phyloP scores from a whole-genome alignment of 2,113 vertebrate genomes.

The Ancistrus triradiatus region DNA sequence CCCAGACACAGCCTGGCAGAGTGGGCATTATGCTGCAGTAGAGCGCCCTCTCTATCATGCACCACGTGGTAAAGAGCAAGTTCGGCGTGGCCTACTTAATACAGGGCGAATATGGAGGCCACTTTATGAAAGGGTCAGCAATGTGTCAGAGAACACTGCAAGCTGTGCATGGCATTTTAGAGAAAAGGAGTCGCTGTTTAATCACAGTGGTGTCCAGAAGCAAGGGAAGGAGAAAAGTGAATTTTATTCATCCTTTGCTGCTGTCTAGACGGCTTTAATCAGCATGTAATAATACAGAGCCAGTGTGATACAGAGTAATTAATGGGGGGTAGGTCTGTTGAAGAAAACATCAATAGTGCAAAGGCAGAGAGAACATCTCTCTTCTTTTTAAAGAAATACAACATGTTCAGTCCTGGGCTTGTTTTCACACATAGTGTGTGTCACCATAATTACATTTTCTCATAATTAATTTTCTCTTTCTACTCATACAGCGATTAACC shows the following conservation, averaged over 20 bases:
- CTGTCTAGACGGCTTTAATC: constrained; percentile 33
- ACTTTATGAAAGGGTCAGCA: background rate
- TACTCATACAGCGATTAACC: too few species aligned
- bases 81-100: constrained; percentile 24
- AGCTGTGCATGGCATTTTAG: background rate
- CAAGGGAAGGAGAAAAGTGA: background rate
- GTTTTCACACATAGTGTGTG: too few species aligned
- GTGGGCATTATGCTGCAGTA: constrained; percentile 6
- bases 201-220: constrained; percentile 22
- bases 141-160: background rate
- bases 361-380: background rate
- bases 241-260: background rate
- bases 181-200: background rate
- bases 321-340: background rate
- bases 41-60: background rate
- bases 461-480: too few species aligned
- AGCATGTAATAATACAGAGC: constrained; percentile 15
- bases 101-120: constrained; percentile 7
- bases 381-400: background rate
- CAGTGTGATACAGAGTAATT: constrained; percentile 11
- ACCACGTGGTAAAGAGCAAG: background rate
- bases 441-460: too few species aligned
- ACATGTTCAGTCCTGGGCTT: too few species aligned
- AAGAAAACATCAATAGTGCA: background rate
- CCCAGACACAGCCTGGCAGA: background rate